phyloP scores from a whole-genome alignment of 2,888 invertebrate species.

The Acleris holmiana region DNA sequence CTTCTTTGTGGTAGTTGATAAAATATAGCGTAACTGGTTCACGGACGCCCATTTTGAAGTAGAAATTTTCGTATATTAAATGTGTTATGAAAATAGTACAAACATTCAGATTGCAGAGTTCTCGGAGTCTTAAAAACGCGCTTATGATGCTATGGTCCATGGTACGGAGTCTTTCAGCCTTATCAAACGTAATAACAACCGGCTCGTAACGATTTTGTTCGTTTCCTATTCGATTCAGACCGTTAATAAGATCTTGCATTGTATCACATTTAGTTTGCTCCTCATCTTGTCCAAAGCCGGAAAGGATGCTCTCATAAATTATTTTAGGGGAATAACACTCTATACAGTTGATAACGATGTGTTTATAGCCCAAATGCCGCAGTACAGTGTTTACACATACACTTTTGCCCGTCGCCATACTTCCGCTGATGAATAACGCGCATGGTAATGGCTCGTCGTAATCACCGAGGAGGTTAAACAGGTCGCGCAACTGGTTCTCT shows the following conservation, averaged over 20 bases:
- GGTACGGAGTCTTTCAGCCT: conserved; percentile 90
- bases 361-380: conserved; percentile 81
- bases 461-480: conserved; percentile 81
- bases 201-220: conserved; percentile 62
- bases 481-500: conserved; percentile 72
- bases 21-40: conserved; percentile 91
- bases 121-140: conserved; percentile 88
- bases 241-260: conserved; percentile 86
- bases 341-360: conserved; percentile 89
- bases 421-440: conserved; percentile 91
- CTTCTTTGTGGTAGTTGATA: conserved; percentile 91
- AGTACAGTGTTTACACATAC: conserved; percentile 86
- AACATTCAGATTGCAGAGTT: conserved; percentile 88
- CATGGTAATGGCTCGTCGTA: conserved; percentile 86
- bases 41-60: conserved; percentile 86
- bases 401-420: conserved; percentile 93
- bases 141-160: conserved; percentile 90
- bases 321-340: conserved; percentile 92
- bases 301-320: conserved; percentile 90
- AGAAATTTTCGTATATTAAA: conserved; percentile 92
- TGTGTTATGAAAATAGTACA: conserved; percentile 91
- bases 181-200: conserved; percentile 89
- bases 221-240: conserved; percentile 67
- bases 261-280: conserved; percentile 86
- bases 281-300: conserved; percentile 77